Evolutionary conservation across 2,113 vertebrate species (phyloP), one percentile per base, ranked within the genome.

Genomic region (Cinclus mexicanus): DNA sequence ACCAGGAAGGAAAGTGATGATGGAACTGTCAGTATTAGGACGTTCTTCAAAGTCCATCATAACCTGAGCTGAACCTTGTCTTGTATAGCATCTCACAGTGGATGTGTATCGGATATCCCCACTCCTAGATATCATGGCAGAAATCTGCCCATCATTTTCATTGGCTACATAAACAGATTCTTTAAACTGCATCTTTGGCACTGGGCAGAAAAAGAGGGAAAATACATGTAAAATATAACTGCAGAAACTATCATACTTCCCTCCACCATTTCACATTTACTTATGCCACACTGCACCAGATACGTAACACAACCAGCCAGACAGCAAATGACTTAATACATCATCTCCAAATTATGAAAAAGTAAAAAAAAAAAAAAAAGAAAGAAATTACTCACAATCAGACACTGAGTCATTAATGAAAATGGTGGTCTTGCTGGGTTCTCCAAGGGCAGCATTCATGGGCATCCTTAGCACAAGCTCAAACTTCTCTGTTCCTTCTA

Each of bases 11-110:
- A 99, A 99, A 4, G 98, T 98, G 94, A 99, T 95, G 92, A 97
- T 68, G 41, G 99, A 99, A 44, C 87, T 89, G 16, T 99, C 99
- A 12, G 98, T 99, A 97, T 99, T 99, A 23, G 99, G 99, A 75
- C 99, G 98, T 83, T 99, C 99, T 42, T 97, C 98, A 25, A 99
- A 99, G 97, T 99, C 99, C 98, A 99, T 98, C 98, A 99, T 99
- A 89, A 99, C 99, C 96, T 99, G 99, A 6, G 99, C 99, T 1
- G 99, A 98, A 4, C 98, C 99, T 97, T 99, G 99, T 7, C 99
- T 98, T 35, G 98, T 99, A 83, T 99, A 99, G 89, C 99, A 99
- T 53, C 99, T 98, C 23, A 99, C 99, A 3, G 98, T 99, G 46
- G 99, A 99, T 75, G 91, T 98, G 95, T 98, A 97, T 89, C 50